These are phyloP conservation scores for Cetoscarus ocellatus DNA, from an alignment of 2,797 vertebrate genomes.

Conservation along the genomic window DNA sequence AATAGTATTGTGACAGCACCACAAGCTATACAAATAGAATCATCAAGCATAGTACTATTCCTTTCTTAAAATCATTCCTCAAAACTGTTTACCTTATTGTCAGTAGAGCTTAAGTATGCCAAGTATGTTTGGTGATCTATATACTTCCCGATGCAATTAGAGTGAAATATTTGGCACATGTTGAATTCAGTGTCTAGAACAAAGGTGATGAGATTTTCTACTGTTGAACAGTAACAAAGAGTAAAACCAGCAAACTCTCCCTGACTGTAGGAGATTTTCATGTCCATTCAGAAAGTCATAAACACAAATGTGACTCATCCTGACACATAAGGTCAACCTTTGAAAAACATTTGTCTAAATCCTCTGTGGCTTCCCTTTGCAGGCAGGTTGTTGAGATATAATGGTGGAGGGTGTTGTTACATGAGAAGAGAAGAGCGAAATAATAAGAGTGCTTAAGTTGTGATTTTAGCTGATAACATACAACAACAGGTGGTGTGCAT, in stretches of 20 bases:
- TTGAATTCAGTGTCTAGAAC: background rate
- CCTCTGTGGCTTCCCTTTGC: constrained; percentile 33
- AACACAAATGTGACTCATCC: constrained; percentile 53
- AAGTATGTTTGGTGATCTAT: background rate
- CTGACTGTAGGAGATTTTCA: constrained; percentile 27
- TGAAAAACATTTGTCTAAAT: constrained; percentile 53
- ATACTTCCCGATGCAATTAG: constrained; percentile 9
- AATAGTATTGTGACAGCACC: too few species aligned
- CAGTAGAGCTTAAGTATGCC: background rate
- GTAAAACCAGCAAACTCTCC: constrained; percentile 19
- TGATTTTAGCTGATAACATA: constrained; percentile 33
- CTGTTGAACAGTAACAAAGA: constrained; percentile 18
- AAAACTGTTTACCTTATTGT: constrained; percentile 4
- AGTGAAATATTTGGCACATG: background rate
- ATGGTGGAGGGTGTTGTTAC: constrained; percentile 33
- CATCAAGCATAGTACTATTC: too few species aligned
- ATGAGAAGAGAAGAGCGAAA: constrained; percentile 11
- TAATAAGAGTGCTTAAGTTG: constrained; percentile 3
- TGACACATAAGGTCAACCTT: constrained; percentile 40
- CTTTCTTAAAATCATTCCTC: background rate
- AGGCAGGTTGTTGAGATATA: constrained; percentile 41
- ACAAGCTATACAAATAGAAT: too few species aligned
- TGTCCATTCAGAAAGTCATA: constrained; percentile 46
- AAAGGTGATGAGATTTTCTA: constrained; percentile 9
- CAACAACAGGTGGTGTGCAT: constrained; percentile 34